Percentiles rank a stretch among this genome's conserved stretches.
phyloP scores from a whole-genome alignment of 2,797 vertebrate genomes.

The Kryptopterus vitreolus region DNA sequence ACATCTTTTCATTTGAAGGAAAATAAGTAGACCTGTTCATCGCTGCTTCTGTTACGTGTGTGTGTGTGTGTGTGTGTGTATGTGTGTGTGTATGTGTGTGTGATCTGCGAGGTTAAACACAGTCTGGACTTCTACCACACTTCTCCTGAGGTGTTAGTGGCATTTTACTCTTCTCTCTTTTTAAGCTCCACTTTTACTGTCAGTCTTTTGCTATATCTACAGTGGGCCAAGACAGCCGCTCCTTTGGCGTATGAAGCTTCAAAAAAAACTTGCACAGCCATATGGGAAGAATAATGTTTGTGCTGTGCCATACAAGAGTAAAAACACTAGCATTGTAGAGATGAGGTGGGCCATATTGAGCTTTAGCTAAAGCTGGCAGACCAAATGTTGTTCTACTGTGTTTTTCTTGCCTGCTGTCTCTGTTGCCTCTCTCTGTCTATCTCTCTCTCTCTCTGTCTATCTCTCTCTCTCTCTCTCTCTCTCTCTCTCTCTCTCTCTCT shows the following conservation, averaged over 20 bases:
- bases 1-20: constrained; percentile 55
- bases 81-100: constrained; percentile 21
- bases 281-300: constrained; percentile 63
- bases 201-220: constrained; percentile 38
- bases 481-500: constrained; percentile 29
- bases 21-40: constrained; percentile 69
- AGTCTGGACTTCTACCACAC: constrained; percentile 17
- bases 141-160: constrained; percentile 55
- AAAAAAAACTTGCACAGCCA: constrained; percentile 59
- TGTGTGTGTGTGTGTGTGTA: constrained; percentile 48
- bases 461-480: constrained; percentile 1
- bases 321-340: constrained; percentile 63
- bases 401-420: constrained; percentile 21
- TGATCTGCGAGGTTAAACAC: constrained; percentile 69
- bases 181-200: constrained; percentile 49
- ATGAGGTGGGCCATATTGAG: constrained; percentile 65
- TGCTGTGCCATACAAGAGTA: constrained; percentile 55
- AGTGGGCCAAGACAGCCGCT: constrained; percentile 47
- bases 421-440: background rate
- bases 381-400: constrained; percentile 29
- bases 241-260: constrained; percentile 42
- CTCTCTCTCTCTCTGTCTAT: constrained; percentile 17
- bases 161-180: constrained; percentile 56
- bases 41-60: constrained; percentile 54
- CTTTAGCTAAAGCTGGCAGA: constrained; percentile 59